Evolutionary conservation across 2,888 invertebrate species (phyloP), one percentile per base, ranked within the genome.

Genomic region (Podabrus alpinus): DNA sequence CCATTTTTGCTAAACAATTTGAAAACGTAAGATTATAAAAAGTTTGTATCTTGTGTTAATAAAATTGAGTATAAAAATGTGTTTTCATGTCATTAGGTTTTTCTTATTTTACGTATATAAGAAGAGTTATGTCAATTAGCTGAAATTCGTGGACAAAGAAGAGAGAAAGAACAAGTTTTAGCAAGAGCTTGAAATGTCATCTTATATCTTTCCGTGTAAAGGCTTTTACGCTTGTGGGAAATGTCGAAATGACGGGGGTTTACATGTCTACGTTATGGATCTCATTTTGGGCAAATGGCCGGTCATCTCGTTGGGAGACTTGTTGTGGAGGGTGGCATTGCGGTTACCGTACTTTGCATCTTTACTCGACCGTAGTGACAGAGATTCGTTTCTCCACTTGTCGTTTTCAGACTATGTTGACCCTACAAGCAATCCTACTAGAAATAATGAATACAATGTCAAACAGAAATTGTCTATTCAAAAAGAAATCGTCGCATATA

Each of bases 191-290:
- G 79, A 78, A 80, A 81, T 81, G 78, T 79, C 80, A 79, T 82
- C 82, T 83, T 82, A 81, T 81, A 81, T 81, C 80, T 80, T 82
- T 81, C 78, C 78, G 78, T 75, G 80, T 78, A 80, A 82, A 80
- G 80, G 80, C 80, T 78, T 81, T 45, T 80, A 80, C 80, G 81
- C 81, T 81, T 73, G 80, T 81, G 82, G 83, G 83, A 81, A 82
- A 83, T 80, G 79, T 78, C 80, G 80, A 81, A 81, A 82, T 82
- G 80, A 82, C 78, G 79, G 79, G 82, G 82, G 84, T 83, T 84
- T 83, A 84, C 83, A 84, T 84, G 83, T 83, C 82, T 80, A 81
- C 81, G 83, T 85, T 85, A 85, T 85, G 84, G 84, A 84, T 84
- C 84, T 84, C 84, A 85, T 85, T 85, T 83, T 82, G 81, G 78